Evolutionary conservation across 1,140 invertebrate species (phyloP).

Genomic region (Drosophila orosa): DNA sequence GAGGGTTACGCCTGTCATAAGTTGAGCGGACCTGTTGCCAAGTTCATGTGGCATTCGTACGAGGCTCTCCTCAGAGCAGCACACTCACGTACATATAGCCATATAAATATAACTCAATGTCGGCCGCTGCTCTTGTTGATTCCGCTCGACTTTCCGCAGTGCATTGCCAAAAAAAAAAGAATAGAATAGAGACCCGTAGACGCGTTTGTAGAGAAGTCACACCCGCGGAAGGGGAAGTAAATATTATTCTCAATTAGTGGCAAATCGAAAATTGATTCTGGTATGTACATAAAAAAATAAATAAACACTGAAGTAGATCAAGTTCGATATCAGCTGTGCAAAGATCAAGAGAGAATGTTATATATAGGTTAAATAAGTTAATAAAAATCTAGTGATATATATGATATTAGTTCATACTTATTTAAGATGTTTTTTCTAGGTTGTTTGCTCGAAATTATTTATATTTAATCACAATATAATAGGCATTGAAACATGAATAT

Average conservation of each 20-base stretch:
- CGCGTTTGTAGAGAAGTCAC: constrained; percentile 33
- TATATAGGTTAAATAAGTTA: neutral
- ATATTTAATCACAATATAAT: neutral
- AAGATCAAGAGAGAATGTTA: constrained; percentile 5
- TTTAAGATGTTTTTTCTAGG: neutral
- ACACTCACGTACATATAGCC: constrained; percentile 48
- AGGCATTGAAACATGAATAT: neutral
- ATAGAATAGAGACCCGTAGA: constrained; percentile 31
- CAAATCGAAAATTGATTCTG: constrained; percentile 26
- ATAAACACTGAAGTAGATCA: constrained; percentile 23
- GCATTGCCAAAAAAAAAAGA: constrained; percentile 64
- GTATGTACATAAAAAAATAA: constrained; percentile 31
- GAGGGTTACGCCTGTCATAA: constrained; percentile 35
- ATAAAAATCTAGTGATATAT: neutral
- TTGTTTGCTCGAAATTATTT: neutral
- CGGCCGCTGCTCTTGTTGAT: constrained; percentile 61
- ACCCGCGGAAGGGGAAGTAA: constrained; percentile 38
- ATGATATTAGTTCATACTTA: too few species aligned
- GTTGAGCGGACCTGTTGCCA: constrained; percentile 35
- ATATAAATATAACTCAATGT: constrained; percentile 78
- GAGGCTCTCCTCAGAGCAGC: constrained; percentile 7
- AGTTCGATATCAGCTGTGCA: constrained; percentile 42
- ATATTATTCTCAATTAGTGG: constrained; percentile 42
- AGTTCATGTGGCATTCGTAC: constrained; percentile 37
- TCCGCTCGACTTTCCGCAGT: constrained; percentile 62